Percentiles rank a stretch among this genome's conserved stretches.
phyloP scores from a whole-genome alignment of 1,140 invertebrate genomes.

The Hestina assimilis region DNA sequence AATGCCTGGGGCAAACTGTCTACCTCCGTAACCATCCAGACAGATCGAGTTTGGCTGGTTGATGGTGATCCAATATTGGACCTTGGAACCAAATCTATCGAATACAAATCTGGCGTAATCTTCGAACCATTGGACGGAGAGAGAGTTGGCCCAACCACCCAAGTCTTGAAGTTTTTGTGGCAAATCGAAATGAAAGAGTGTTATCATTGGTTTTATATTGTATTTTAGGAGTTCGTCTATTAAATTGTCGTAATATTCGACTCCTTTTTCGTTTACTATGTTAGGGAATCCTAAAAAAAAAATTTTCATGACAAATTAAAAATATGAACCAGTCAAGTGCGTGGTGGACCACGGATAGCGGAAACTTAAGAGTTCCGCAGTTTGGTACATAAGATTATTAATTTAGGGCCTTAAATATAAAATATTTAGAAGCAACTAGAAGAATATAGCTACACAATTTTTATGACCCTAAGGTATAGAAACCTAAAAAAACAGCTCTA shows the following conservation, averaged over 20 bases:
- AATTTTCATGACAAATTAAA: background rate
- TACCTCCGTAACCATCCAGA: conserved; percentile 48
- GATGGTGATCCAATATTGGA: conserved; percentile 68
- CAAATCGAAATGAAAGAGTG: conserved; percentile 51
- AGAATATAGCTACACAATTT: no score
- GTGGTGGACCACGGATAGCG: no score
- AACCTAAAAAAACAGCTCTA: no score
- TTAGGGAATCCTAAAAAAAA: conserved; percentile 40
- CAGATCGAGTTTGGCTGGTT: conserved; percentile 68
- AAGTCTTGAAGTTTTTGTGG: conserved; percentile 49
- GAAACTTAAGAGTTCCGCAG: no score
- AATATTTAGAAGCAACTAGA: no score
- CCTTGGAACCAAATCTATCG: conserved; percentile 64
- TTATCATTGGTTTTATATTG: conserved; percentile 60
- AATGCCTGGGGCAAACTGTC: conserved; percentile 49
- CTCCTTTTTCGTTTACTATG: conserved; percentile 69
- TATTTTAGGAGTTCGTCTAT: conserved; percentile 68
- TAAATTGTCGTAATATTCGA: conserved; percentile 79
- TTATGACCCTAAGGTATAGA: no score
- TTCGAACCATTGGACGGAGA: conserved; percentile 69
- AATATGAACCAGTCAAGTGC: background rate
- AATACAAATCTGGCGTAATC: conserved; percentile 75
- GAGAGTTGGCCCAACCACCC: conserved; percentile 44
- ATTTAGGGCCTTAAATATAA: background rate
- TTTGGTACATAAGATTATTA: background rate